A percentile compares a stretch with the other conserved stretches of the same genome.
Evolutionary conservation across 2,113 vertebrate genomes (phyloP).

Genomic region (Silurus asotus): DNA sequence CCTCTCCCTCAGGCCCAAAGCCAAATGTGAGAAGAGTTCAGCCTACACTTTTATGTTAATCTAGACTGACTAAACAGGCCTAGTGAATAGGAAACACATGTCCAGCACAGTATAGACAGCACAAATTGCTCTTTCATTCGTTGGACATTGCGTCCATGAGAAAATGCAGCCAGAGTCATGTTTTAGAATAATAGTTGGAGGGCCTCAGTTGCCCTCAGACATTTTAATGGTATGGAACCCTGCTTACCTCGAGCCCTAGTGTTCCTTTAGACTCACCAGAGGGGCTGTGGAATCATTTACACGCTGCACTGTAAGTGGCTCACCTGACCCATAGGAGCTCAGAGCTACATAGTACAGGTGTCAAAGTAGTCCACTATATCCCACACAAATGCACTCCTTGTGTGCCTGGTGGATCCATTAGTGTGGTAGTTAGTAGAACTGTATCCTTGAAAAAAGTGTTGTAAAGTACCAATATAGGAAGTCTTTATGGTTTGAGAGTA

Average conservation of each 20-base stretch:
- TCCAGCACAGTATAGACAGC: constrained; percentile 62
- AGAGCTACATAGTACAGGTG: constrained; percentile 33
- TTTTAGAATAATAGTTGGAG: constrained; percentile 60
- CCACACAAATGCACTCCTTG: constrained; percentile 38
- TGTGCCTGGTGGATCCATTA: constrained; percentile 22
- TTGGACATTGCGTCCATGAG: constrained; percentile 53
- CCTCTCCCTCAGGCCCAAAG: constrained; percentile 57
- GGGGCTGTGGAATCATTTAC: constrained; percentile 49
- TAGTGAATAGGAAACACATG: constrained; percentile 79
- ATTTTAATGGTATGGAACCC: constrained; percentile 49
- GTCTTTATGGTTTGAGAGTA: not conserved
- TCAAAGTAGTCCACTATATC: constrained; percentile 27
- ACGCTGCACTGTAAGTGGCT: constrained; percentile 26
- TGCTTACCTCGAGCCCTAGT: constrained; percentile 43
- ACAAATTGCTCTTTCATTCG: constrained; percentile 71
- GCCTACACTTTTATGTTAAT: constrained; percentile 80
- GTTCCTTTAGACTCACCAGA: constrained; percentile 31
- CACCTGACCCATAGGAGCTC: constrained; percentile 22
- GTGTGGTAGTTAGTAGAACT: constrained; percentile 11
- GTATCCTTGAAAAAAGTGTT: not conserved
- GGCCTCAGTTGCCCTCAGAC: constrained; percentile 44
- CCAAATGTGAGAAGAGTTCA: constrained; percentile 70
- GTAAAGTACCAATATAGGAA: not conserved
- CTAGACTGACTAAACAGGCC: constrained; percentile 59
- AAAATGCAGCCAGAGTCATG: constrained; percentile 48